These are phyloP conservation scores for Drosophila sp. DNA, from an alignment of 1,140 invertebrate species.

Conservation along the genomic window DNA sequence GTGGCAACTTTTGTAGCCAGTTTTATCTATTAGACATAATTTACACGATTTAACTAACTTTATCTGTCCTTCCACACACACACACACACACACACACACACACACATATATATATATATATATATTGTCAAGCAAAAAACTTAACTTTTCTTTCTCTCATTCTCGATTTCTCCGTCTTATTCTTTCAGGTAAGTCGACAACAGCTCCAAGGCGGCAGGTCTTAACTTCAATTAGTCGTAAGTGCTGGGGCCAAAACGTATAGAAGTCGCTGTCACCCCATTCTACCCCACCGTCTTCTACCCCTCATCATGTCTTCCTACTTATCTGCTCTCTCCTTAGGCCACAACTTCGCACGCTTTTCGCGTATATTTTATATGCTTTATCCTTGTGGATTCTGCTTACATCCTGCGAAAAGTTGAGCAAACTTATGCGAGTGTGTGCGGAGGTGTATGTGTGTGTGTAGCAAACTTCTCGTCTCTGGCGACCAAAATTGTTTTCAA, in stretches of 20 bases:
- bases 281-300: too few relatives aligned
- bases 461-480: conserved; percentile 44
- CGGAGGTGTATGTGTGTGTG: conserved; percentile 2
- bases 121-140: neutral
- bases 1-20: conserved; percentile 44
- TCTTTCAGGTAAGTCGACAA: conserved; percentile 69
- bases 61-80: conserved; percentile 31
- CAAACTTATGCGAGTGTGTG: conserved; percentile 18
- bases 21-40: conserved; percentile 81
- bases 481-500: conserved; percentile 59
- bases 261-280: conserved; percentile 22
- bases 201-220: conserved; percentile 38
- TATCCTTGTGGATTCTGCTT: conserved; percentile 30
- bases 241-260: conserved; percentile 51
- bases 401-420: conserved; percentile 26
- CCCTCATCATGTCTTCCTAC: neutral
- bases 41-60: conserved; percentile 79
- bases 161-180: conserved; percentile 11
- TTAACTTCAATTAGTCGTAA: conserved; percentile 79
- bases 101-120: too few relatives aligned
- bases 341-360: conserved; percentile 43
- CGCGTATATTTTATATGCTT: conserved; percentile 55
- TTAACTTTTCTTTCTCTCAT: conserved; percentile 19
- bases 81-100: conserved; percentile 9
- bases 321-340: conserved; percentile 7